These are phyloP conservation scores for Papilio machaon DNA, from an alignment of 1,140 invertebrate genomes.

Conservation along the genomic window DNA sequence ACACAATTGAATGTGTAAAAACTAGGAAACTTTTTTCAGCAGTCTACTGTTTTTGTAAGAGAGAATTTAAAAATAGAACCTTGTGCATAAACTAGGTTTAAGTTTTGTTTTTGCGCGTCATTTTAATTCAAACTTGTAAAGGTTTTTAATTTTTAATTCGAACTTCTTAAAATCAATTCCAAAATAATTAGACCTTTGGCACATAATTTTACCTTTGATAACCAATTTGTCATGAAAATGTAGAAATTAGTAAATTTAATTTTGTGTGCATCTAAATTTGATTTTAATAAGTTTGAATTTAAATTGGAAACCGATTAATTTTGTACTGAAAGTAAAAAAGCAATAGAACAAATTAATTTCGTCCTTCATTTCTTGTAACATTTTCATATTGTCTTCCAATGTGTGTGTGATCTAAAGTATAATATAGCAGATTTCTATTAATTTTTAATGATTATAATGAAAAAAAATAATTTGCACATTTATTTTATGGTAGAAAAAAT, in stretches of 20 bases:
- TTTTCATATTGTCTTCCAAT: constrained; percentile 78
- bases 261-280: neutral
- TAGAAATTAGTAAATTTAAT: neutral
- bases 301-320: constrained; percentile 43
- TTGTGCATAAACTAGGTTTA: no score
- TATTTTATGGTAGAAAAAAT: constrained; percentile 50
- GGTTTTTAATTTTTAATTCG: neutral
- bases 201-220: neutral
- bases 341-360: constrained; percentile 52
- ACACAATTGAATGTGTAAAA: no score
- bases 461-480: constrained; percentile 24
- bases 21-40: no score
- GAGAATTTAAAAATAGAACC: no score
- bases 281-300: constrained; percentile 18
- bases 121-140: neutral
- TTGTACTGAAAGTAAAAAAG: constrained; percentile 46
- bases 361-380: constrained; percentile 50
- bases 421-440: constrained; percentile 41
- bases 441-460: constrained; percentile 20
- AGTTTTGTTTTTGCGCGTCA: neutral
- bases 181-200: neutral
- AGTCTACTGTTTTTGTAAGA: no score
- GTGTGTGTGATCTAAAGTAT: constrained; percentile 69
- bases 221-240: neutral
- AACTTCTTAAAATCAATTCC: neutral